Conservation (phyloP, 2,888 invertebrate genomes). For the Brachyptera putata region DNA sequence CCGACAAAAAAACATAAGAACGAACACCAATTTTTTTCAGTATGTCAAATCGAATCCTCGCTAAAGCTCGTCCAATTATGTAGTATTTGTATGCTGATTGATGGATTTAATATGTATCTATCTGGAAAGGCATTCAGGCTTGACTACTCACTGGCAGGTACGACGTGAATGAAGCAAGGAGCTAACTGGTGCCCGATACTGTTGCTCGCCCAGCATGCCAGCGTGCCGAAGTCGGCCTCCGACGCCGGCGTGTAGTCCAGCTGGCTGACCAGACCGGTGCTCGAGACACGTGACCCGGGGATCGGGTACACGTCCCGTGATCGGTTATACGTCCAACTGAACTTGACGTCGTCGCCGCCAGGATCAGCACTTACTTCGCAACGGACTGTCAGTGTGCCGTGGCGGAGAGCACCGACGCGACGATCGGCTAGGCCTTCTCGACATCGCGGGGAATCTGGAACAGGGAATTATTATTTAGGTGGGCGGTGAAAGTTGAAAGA, state of each 20-base stretch:
- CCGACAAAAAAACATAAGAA: too few relatives aligned
- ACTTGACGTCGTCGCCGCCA: slow-evolving; percentile 60
- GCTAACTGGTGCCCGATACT: slow-evolving; percentile 73
- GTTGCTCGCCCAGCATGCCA: slow-evolving; percentile 86
- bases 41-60: too few relatives aligned
- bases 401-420: slow-evolving; percentile 67
- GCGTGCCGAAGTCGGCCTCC: slow-evolving; percentile 68
- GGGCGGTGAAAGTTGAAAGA: background rate
- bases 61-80: too few relatives aligned
- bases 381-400: slow-evolving; percentile 66
- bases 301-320: slow-evolving; percentile 71
- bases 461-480: slow-evolving; percentile 7
- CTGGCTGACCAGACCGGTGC: slow-evolving; percentile 48
- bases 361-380: slow-evolving; percentile 82
- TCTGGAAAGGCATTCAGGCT: too few relatives aligned
- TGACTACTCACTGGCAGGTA: slow-evolving; percentile 74
- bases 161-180: slow-evolving; percentile 77
- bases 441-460: slow-evolving; percentile 72
- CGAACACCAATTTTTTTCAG: too few relatives aligned
- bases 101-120: too few relatives aligned
- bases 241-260: slow-evolving; percentile 55
- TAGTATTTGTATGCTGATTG: too few relatives aligned
- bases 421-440: slow-evolving; percentile 65
- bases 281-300: slow-evolving; percentile 55
- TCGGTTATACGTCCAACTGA: slow-evolving; percentile 83